A percentile compares a stretch with the other conserved stretches of the same genome.
phyloP scores from a whole-genome alignment of 2,888 invertebrate genomes.

The Microchrysa polita region DNA sequence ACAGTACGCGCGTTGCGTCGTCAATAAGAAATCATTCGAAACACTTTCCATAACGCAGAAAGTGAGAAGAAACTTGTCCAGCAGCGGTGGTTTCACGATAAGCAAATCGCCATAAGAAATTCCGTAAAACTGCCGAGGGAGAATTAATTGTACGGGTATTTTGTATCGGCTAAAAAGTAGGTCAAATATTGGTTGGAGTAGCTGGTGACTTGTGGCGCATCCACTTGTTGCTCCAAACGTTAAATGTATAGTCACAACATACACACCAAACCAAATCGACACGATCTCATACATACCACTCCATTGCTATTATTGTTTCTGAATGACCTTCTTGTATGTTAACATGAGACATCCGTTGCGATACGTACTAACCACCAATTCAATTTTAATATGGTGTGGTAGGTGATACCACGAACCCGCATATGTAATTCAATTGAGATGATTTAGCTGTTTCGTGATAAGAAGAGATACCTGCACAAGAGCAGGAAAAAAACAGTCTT shows the following conservation, averaged over 20 bases:
- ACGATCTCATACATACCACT: no score
- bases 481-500: not conserved
- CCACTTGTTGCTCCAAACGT: not conserved
- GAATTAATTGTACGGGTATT: not conserved
- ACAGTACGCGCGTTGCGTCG: no score
- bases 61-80: slow-evolving; percentile 25
- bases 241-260: no score
- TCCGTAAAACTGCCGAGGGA: slow-evolving; percentile 4
- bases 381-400: no score
- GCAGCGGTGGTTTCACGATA: slow-evolving; percentile 14
- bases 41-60: slow-evolving; percentile 24
- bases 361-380: not conserved
- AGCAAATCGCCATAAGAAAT: slow-evolving; percentile 11
- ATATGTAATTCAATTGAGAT: no score
- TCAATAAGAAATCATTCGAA: not conserved
- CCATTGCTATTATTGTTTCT: not conserved
- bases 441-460: no score
- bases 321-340: slow-evolving; percentile 30
- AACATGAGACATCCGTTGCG: slow-evolving; percentile 7
- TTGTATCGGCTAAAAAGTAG: slow-evolving; percentile 29
- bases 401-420: no score
- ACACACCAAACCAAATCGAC: no score
- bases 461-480: not conserved
- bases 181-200: slow-evolving; percentile 18
- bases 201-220: not conserved